A percentile compares a stretch with the other conserved stretches of the same genome.
Evolutionary conservation across 2,888 invertebrate genomes (phyloP).

Genomic region (Xestia rhomboidea): DNA sequence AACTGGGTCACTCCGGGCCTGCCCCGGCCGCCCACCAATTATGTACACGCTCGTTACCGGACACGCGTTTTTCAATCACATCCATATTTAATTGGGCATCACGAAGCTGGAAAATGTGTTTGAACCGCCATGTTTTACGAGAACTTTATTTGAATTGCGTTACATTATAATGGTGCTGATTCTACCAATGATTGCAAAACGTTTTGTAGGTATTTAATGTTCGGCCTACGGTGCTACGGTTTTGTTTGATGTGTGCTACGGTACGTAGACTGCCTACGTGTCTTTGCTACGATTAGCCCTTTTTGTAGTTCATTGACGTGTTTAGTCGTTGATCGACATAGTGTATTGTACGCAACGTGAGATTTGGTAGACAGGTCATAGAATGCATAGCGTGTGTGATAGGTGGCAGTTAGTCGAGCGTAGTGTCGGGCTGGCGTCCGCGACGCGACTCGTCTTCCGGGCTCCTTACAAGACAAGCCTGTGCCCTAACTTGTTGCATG

Average conservation of each 20-base stretch:
- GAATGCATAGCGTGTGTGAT: constrained; percentile 4
- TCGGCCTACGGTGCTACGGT: constrained; percentile 51
- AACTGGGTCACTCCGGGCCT: constrained; percentile 90
- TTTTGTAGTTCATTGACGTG: not conserved
- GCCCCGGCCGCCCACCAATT: constrained; percentile 88
- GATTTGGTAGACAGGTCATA: not conserved
- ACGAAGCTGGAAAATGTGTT: constrained; percentile 89
- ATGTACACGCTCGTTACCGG: constrained; percentile 91
- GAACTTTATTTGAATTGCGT: constrained; percentile 81
- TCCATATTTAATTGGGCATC: constrained; percentile 91
- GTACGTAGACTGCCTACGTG: constrained; percentile 47
- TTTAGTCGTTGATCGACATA: constrained; percentile 1
- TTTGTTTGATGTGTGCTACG: constrained; percentile 43
- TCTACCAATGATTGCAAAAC: constrained; percentile 55
- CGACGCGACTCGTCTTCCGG: constrained; percentile 76
- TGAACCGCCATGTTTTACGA: constrained; percentile 86
- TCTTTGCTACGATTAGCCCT: constrained; percentile 47
- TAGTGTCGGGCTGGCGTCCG: constrained; percentile 59
- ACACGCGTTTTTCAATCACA: constrained; percentile 91
- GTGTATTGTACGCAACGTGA: constrained; percentile 1
- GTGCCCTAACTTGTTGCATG: constrained; percentile 90
- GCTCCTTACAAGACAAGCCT: constrained; percentile 85
- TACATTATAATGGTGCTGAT: constrained; percentile 65
- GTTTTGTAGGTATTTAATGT: constrained; percentile 39
- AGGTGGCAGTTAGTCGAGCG: constrained; percentile 32